Evolutionary conservation across 64 coral and sea anemone species (phyloP), one percentile per base, ranked within the genome.

Genomic region (Montipora efflorescens): DNA sequence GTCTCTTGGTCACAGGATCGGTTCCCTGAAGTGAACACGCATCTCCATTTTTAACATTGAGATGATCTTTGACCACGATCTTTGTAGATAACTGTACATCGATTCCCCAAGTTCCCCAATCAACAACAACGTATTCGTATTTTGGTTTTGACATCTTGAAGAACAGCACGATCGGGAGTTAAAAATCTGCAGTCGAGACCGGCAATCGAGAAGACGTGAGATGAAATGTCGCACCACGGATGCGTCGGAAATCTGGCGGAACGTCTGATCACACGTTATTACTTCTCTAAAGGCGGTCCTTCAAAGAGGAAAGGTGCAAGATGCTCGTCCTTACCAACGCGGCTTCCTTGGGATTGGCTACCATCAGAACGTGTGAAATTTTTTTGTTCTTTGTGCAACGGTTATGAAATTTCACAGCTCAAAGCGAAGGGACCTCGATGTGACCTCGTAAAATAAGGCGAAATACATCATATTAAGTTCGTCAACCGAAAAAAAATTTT

Each of bases 231-330:
- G 6, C 67, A 69, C 67, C 67, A 13, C 67, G 67, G 16, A 69
- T 13, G 67, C 67, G 67, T 69, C 7, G 67, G 67, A 69, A 69
- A 69, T 69, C 67, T 69, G 67, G 67, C 67, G 67, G 67, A 69
- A 69, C 67, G 6, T 69, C 16, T 69, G 67, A 69, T 69, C 67
- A 69, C 67, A 69, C 59, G 67, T 69, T 69, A 69, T 69, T 69
- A 69, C 67, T 69, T 69, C 67, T 69, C 4, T 69, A 8, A 69
- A 69, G 67, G 67, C 67, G 67, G 67, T 69, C 67, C 67, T 69
- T 69, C 67, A 69, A 69, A 69, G 67, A 69, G 67, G 67, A 69
- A 69, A 69, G 67, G 67, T 69, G 67, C 67, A 69, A 69, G 67
- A 69, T 69, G 67, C 3, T 69, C 67, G 8, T 69, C 67, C 6